Conservation (phyloP, 2,113 vertebrate genomes). For the Manacus vitellinus region DNA sequence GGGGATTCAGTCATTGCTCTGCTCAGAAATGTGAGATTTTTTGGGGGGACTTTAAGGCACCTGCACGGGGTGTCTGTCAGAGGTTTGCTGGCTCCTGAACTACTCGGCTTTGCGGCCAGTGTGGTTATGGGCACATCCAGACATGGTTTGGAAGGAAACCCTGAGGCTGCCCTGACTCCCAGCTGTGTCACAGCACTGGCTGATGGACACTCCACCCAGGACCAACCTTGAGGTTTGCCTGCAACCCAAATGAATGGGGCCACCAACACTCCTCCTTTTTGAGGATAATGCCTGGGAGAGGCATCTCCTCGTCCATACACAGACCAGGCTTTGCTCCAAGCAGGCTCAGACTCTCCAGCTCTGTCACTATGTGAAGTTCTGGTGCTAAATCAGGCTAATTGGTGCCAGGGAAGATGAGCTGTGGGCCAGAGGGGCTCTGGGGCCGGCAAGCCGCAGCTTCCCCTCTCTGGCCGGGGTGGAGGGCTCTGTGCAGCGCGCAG, state of each 20-base stretch:
- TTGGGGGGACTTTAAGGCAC: not conserved
- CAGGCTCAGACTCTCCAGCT: not conserved
- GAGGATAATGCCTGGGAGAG: not conserved
- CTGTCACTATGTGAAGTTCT: rapidly evolving
- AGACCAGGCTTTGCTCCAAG: not conserved
- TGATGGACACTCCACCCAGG: not conserved
- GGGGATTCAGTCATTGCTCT: not conserved
- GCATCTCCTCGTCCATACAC: rapidly evolving
- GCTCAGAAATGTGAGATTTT: not conserved
- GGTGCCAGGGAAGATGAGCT: not conserved
- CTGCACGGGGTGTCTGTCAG: not conserved
- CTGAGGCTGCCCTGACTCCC: not conserved
- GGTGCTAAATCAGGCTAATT: not conserved
- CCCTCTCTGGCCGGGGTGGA: rapidly evolving
- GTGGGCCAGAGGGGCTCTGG: not conserved
- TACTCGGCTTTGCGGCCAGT: rapidly evolving
- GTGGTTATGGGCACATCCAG: not conserved
- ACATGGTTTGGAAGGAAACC: not conserved
- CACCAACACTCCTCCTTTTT: not conserved
- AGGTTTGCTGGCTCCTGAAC: not conserved
- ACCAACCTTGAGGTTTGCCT: rapidly evolving
- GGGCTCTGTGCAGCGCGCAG: not conserved
- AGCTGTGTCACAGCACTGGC: rapidly evolving
- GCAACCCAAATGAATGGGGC: rapidly evolving
- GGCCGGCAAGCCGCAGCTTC: rapidly evolving